Percentiles rank a stretch among this genome's conserved stretches.
Evolutionary conservation across 1,140 invertebrate species (phyloP).

Genomic region (Scaptomyza hsui): DNA sequence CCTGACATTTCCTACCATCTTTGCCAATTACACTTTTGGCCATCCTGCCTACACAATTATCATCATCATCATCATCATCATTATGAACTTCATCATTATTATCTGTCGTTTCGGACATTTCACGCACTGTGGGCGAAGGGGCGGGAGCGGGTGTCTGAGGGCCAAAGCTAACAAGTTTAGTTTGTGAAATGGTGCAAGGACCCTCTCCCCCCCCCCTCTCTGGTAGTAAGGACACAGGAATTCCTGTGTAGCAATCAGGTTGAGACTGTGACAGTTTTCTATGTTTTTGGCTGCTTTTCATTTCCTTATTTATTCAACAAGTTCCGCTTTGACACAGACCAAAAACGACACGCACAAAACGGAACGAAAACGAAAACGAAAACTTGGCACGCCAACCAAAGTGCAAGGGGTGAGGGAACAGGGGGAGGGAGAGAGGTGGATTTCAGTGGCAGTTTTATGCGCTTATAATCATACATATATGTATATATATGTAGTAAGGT

Average conservation of each 20-base stretch:
- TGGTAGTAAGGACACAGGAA: slow-evolving; percentile 36
- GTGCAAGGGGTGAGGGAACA: background rate
- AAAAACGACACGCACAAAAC: slow-evolving; percentile 45
- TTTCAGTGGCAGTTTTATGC: slow-evolving; percentile 59
- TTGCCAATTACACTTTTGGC: slow-evolving; percentile 21
- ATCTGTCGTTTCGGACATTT: slow-evolving; percentile 22
- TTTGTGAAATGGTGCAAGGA: background rate
- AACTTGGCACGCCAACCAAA: slow-evolving; percentile 43
- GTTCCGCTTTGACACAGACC: slow-evolving; percentile 46
- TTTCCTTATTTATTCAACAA: slow-evolving; percentile 82
- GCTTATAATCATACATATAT: slow-evolving; percentile 68
- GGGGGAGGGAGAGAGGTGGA: background rate
- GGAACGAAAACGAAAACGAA: slow-evolving; percentile 8
- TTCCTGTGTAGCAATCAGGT: slow-evolving; percentile 71
- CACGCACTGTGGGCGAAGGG: slow-evolving; percentile 19
- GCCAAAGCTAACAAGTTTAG: slow-evolving; percentile 21
- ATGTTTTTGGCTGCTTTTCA: slow-evolving; percentile 58
- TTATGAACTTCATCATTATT: too few relatives aligned
- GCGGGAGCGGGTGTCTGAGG: too few relatives aligned
- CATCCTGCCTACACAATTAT: slow-evolving; percentile 6
- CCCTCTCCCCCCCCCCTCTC: too few relatives aligned
- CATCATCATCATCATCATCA: slow-evolving; percentile 2
- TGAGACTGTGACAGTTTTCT: slow-evolving; percentile 49
- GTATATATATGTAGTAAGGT: slow-evolving; percentile 20
- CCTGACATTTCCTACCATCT: slow-evolving; percentile 25